Base-by-base conservation (phyloP, 1,140 invertebrate species). In the Drosophila truncata region DNA sequence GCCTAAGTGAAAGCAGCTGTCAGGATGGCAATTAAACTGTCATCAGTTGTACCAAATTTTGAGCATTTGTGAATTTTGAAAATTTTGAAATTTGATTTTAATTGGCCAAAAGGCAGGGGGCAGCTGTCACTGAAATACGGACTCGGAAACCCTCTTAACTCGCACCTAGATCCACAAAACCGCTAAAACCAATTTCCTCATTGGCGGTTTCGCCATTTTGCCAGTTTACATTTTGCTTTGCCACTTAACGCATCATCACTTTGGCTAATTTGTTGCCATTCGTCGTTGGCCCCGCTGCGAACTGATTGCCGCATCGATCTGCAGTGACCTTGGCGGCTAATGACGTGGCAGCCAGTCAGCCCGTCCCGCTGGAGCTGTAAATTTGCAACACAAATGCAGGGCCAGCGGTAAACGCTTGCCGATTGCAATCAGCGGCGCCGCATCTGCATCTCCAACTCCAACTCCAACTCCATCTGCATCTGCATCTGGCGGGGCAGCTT, bases 211-310 rank as follows among this genome's bases (percentile, higher is more conserved):
- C 84, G 69, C 80, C 80, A 88, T 74, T 79, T 75, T 60, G 69
- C 70, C 73, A 80, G 85, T 87, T 87, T 49, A 9, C 85, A 88
- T 80, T 79, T 87, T 49, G 16, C 85, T 79, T 72, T 72, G 69
- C 74, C 78, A 85, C 84, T 88, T 88, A 75, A 85, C 85, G 84
- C 84, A 85, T 88, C 84, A 88, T 90, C 85, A 81, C 81, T 90
- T 88, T 75, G 81, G 81, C 62, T 88, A 88, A 88, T 90, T 82
- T 90, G 84, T 69, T 69, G 76, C 76, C 61, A 47, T 54, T 59
- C 63, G 63, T 67, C 60, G 59, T 42, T 76, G 73, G 58, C 69
- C 58, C 72, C 59, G 37, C 72, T 46, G 42, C 42, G 27, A 42
- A 66, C 57, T 73, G 80, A 83, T 83, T 84, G 81, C 81, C 66